phyloP scores from a whole-genome alignment of 2,888 invertebrate species.

The Asteroscopus sphinx region DNA sequence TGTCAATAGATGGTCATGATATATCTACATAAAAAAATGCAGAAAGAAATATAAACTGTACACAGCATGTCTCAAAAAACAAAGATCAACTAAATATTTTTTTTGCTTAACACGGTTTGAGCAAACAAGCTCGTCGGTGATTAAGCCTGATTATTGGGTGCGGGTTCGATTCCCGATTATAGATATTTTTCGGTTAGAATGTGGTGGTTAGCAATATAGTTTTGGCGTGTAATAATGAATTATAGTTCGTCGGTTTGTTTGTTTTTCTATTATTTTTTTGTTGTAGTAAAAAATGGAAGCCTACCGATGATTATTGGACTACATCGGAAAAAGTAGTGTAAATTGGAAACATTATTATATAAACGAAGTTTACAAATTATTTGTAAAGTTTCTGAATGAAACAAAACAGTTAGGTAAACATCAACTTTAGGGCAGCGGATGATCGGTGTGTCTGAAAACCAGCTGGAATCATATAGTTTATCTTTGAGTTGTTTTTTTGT shows the following conservation, averaged over 20 bases:
- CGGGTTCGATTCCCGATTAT: slow-evolving; percentile 83
- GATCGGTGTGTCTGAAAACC: no score
- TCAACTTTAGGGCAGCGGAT: no score
- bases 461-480: no score
- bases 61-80: slow-evolving; percentile 5
- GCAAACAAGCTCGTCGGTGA: slow-evolving; percentile 73
- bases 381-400: no score
- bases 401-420: no score
- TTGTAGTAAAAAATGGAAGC: slow-evolving; percentile 3
- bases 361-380: neutral
- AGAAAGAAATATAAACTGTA: neutral
- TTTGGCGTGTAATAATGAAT: slow-evolving; percentile 82
- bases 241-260: slow-evolving; percentile 72
- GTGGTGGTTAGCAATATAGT: slow-evolving; percentile 76
- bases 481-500: no score
- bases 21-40: neutral
- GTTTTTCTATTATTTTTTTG: slow-evolving; percentile 60
- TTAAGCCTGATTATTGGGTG: slow-evolving; percentile 84
- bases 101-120: slow-evolving; percentile 60
- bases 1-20: neutral
- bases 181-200: slow-evolving; percentile 79
- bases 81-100: slow-evolving; percentile 13
- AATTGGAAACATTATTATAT: neutral
- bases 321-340: neutral
- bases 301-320: neutral